A percentile compares a stretch with the other conserved stretches of the same genome.
Evolutionary conservation across 92 coral and sea anemone genomes (phyloP).

Genomic region (Metridium senile): DNA sequence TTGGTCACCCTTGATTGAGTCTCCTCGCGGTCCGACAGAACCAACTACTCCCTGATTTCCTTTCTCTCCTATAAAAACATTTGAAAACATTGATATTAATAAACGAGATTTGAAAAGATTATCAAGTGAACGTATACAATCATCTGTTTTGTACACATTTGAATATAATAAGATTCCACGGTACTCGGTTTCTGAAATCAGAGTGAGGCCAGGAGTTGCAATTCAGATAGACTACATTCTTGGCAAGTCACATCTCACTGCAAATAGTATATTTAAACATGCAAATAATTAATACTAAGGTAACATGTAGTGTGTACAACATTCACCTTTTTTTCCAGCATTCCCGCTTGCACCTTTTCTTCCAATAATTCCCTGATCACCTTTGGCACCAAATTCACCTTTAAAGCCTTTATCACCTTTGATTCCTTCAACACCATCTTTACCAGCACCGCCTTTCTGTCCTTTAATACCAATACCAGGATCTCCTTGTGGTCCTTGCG

Average conservation of each 20-base stretch:
- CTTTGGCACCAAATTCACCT: not conserved
- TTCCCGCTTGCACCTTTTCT: not conserved
- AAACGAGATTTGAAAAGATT: too few relatives aligned
- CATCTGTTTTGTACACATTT: too few relatives aligned
- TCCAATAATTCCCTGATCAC: not conserved
- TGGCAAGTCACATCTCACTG: too few relatives aligned
- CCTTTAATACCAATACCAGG: slow-evolving; percentile 2
- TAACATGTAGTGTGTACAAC: not conserved
- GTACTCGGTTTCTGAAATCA: too few relatives aligned
- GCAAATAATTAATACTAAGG: too few relatives aligned
- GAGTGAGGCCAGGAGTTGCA: too few relatives aligned
- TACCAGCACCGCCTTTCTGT: not conserved
- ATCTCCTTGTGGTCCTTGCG: not conserved
- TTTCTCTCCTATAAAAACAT: not conserved
- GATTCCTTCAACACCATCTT: not conserved
- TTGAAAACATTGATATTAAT: too few relatives aligned
- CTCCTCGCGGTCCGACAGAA: not conserved
- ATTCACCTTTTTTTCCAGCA: not conserved
- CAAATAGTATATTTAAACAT: too few relatives aligned
- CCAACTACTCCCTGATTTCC: not conserved
- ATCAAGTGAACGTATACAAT: too few relatives aligned
- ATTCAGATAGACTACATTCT: too few relatives aligned
- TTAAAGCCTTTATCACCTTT: not conserved
- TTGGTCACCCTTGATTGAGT: slow-evolving; percentile 8
- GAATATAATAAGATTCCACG: too few relatives aligned